Conservation (phyloP, 1,140 invertebrate species). For the Neuroterus valhalla region DNA sequence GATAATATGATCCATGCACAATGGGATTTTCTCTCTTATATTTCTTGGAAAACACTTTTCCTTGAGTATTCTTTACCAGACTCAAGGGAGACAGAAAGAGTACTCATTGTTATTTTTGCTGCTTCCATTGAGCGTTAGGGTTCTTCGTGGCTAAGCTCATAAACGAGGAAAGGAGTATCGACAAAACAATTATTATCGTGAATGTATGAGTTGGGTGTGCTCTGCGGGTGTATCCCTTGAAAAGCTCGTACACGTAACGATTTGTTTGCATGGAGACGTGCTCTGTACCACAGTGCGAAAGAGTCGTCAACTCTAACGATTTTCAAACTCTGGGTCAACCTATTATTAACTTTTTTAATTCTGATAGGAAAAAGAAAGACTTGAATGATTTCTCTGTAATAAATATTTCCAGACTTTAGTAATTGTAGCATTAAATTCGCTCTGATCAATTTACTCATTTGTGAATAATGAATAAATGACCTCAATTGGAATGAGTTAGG, state of each 20-base stretch:
- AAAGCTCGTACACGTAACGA: constrained; percentile 27
- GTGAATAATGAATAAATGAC: too few species aligned
- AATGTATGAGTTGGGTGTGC: constrained; percentile 37
- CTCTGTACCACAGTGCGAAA: background rate
- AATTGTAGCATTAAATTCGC: too few species aligned
- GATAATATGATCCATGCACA: background rate
- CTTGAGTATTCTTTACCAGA: background rate
- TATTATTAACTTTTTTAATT: background rate
- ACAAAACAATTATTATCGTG: constrained; percentile 54
- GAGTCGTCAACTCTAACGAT: constrained; percentile 16
- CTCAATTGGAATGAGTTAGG: too few species aligned
- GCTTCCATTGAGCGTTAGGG: background rate
- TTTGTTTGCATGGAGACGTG: constrained; percentile 28
- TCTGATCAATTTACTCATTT: too few species aligned
- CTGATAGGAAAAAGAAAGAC: background rate
- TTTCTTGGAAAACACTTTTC: background rate
- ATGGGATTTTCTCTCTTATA: background rate
- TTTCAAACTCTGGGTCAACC: constrained; percentile 8
- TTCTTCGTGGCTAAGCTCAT: constrained; percentile 36
- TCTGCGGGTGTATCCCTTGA: background rate
- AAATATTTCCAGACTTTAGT: background rate
- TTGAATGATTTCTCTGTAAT: background rate
- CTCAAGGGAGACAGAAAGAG: background rate
- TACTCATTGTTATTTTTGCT: constrained; percentile 4
- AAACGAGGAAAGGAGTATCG: constrained; percentile 45